A percentile compares a stretch with the other conserved stretches of the same genome.
phyloP scores from a whole-genome alignment of 2,113 vertebrate species.

The Tringa solitaria region DNA sequence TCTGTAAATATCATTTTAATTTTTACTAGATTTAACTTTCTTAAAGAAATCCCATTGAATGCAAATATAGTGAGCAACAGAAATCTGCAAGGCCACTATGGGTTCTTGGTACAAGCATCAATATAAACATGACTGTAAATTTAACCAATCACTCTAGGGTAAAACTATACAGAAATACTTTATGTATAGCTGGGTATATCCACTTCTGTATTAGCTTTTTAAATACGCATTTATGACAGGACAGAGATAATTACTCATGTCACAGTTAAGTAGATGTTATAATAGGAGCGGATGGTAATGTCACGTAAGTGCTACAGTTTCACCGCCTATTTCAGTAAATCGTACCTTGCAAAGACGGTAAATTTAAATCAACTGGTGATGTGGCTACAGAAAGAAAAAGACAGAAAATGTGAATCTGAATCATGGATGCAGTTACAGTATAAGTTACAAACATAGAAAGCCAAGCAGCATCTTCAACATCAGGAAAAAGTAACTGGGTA shows the following conservation, averaged over 20 bases:
- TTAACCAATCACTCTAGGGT: not conserved
- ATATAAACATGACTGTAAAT: not conserved
- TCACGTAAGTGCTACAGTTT: not conserved
- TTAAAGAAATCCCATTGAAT: not conserved
- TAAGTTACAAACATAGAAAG: slow-evolving; percentile 1
- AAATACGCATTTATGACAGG: not conserved
- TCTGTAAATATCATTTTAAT: not conserved
- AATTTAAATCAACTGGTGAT: slow-evolving; percentile 53
- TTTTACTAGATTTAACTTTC: not conserved
- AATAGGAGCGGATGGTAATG: not conserved
- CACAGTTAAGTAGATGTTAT: not conserved
- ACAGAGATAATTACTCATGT: not conserved
- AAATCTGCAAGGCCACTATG: not conserved
- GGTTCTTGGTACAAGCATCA: not conserved
- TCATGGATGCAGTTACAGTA: not conserved
- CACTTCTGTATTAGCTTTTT: not conserved
- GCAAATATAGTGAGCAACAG: not conserved
- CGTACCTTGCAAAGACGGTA: slow-evolving; percentile 51
- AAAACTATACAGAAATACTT: not conserved
- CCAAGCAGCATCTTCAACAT: not conserved
- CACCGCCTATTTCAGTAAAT: not conserved
- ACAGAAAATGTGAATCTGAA: slow-evolving; percentile 28
- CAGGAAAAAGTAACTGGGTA: not conserved
- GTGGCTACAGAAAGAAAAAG: slow-evolving; percentile 42
- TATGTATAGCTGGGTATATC: not conserved